Base-by-base conservation (phyloP, 2,113 vertebrate genomes). In the Tonatia bakeri region DNA sequence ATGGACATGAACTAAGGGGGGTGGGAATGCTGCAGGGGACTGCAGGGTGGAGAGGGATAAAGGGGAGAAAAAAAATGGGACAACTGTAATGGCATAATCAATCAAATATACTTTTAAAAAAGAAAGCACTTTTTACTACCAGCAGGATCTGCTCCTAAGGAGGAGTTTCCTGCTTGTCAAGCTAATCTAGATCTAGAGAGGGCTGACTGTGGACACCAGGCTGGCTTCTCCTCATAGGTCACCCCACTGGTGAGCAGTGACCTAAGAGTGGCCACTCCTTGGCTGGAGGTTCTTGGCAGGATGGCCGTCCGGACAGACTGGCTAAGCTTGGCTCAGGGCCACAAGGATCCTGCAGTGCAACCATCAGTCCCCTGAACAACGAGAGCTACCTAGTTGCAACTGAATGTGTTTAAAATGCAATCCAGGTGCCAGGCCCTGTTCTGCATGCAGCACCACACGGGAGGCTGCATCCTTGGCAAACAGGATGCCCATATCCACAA, bases 341-440 rank as follows among this genome's bases (percentile, higher is more conserved):
- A 7, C 1, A 4, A 80, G 72, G 64, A 38, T 67, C 65, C 69
- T 81, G 43, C 11, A 7, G 33, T 0, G 0, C 15, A 0, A 14
- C 91, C 0, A 12, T 72, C 47, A 45, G 17, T 38, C 65, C 0
- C 0, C 61, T 67, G 76, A 96, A 38, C 1, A 40, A 95, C 45
- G 65, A 59, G 65, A 12, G 2, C 45, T 8, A 77, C 43, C 73
- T 93, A n/a, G 70, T 38, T 86, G 56, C 3, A 1, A 0, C 12
- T 0, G 80, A 69, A 69, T 45, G 33, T 85, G 61, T 92, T 97
- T 94, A 94, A 94, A 33, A 96, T 90, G 88, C 85, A 75, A 6
- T 1, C 43, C 52, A 76, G 88, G 83, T 86, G 20, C 86, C 3
- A 0, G 64, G 40, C 36, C 77, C 86, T 56, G 7, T 52, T 81